Base-by-base conservation (phyloP, 1,140 invertebrate genomes). In the Forficula auricularia region DNA sequence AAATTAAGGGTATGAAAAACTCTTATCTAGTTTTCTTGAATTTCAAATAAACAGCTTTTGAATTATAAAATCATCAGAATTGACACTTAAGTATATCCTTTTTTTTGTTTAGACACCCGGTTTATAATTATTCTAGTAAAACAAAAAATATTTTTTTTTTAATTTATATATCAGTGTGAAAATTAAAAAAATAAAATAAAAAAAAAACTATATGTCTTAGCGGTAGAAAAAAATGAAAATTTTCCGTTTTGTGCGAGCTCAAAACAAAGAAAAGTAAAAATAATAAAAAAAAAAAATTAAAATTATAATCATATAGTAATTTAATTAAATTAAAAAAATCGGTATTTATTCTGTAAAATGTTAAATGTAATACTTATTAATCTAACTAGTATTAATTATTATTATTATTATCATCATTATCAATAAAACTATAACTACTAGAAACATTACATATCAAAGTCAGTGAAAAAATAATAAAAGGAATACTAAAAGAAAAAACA, bases 221-320 rank as follows among this genome's bases (percentile, higher is more conserved):
- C 42, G 48, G 47, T 49, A 42, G 50, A 56, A 53, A 54, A 59
- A 57, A 58, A 61, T 62, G 55, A 60, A 63, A 62, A 63, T 61
- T 58, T 62, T 47, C 55, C 54, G 50, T 58, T 61, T 56, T 58
- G 60, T 61, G 55, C 61, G 61, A 57, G 57, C 57, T 61, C 57
- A 61, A 59, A 61, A 52, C 53, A 54, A 61, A 52, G 57, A 58
- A 61, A 58, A 57, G 56, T 57, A 61, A 61, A 58, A 60, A 61
- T 60, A 61, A 60, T 60, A 56, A 41, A 9, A 40, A 22, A 12
- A 22, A 19, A 27, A 40, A 40, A n/a, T n/a, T n/a, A n/a, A n/a
- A n/a, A n/a, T n/a, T n/a, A n/a, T n/a, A n/a, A n/a, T n/a, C n/a
- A n/a, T 14, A 12, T 37, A 37, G 14, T 15, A 19, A 37, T 37